Evolutionary conservation across 53 echinoderm and acorn worm species (phyloP).

Genomic region (Apostichopus leukothele): DNA sequence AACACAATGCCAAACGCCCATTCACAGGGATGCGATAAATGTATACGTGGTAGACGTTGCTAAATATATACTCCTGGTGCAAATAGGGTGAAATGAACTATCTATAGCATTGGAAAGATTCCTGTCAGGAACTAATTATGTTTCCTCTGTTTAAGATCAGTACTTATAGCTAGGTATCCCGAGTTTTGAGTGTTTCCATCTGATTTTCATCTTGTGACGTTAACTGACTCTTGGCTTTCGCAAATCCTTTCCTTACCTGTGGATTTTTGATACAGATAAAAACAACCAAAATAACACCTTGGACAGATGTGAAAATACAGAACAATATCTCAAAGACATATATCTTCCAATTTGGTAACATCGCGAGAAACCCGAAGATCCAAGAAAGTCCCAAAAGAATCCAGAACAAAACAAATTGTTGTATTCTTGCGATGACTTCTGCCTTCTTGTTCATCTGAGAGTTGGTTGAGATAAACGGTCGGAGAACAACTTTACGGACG

Average conservation of each 20-base stretch:
- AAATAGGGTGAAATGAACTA: no score
- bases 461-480: not conserved
- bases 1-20: no score
- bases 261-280: conserved; percentile 26
- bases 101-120: no score
- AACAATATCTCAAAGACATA: conserved; percentile 1
- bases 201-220: not conserved
- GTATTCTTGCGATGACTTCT: conserved; percentile 5
- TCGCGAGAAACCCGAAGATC: conserved; percentile 11
- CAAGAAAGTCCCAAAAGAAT: conserved; percentile 10
- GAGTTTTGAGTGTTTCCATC: not conserved
- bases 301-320: conserved; percentile 6
- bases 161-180: no score
- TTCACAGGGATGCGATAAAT: no score
- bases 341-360: not conserved
- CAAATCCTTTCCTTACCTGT: not conserved
- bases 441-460: not conserved
- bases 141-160: no score
- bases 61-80: no score
- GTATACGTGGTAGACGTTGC: no score
- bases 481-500: not conserved
- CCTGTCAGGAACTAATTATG: no score
- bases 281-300: conserved; percentile 8
- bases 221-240: not conserved
- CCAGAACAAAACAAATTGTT: conserved; percentile 18